Base-by-base conservation (phyloP, 2,113 vertebrate genomes). In the Microcebus ravelobensis region DNA sequence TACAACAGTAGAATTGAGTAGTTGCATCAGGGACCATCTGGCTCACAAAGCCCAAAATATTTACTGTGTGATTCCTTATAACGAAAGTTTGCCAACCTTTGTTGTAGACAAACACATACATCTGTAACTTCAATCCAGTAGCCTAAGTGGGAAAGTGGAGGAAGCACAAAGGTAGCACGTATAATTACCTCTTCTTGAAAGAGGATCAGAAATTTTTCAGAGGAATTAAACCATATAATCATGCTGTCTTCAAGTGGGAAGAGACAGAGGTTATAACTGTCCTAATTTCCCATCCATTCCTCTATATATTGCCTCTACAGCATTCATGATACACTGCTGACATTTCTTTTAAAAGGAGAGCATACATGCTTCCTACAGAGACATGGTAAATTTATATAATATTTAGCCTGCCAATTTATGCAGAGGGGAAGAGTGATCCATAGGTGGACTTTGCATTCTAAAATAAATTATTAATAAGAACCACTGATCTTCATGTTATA, bases 131-230 rank as follows among this genome's bases (percentile, higher is more conserved):
- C 36, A 63, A 13, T 91, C 20, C 42, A 52, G 59, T 82, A 61
- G 27, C 31, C 79, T 86, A 86, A 77, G 39, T 45, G 67, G 77
- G 45, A 95, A 91, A 70, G 8, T 21, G 14, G 70, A 61, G 42
- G 68, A 80, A 57, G 42, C n/a, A 74, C 18, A 87, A 87, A 87
- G 29, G 52, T 50, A 96, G 29, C 48, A 79, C 39, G 31, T 92
- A 25, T 65, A 80, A 76, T 96, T 96, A 83, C 34, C 68, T 92
- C 65, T 70, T 84, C 52, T 92, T 90, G 63, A 81, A 79, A 36
- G 77, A 23, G 10, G 27, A 80, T 83, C 61, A 84, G 83, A 95
- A 90, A 20, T 3, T 63, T 80, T 95, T 84, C 63, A 87, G 11
- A 84, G 45, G 14, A 59, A 74, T 79, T 65, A 81, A 71, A 61